These are phyloP conservation scores for Istiophorus platypterus DNA, from an alignment of 2,113 vertebrate species.

Conservation along the genomic window DNA sequence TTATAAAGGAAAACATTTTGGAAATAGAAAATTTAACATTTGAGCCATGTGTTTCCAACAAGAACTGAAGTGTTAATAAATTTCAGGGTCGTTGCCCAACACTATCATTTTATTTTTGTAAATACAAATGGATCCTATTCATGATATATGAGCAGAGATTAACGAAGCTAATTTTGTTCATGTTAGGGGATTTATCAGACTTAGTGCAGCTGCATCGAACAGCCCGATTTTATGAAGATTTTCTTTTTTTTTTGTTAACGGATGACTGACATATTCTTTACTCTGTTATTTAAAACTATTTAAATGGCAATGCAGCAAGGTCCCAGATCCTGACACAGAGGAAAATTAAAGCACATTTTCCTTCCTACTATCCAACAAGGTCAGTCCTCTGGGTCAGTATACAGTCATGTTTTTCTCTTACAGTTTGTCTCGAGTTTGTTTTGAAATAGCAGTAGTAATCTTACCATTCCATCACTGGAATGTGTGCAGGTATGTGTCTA, in stretches of 20 bases:
- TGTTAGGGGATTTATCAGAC: no score
- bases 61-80: neutral
- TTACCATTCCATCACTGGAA: neutral
- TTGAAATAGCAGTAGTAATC: neutral
- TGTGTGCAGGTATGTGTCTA: neutral
- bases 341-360: neutral
- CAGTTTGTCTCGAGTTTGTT: no score
- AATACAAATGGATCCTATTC: neutral
- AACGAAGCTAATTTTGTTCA: neutral
- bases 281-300: neutral
- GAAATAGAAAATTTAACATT: neutral
- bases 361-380: neutral
- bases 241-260: no score
- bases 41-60: neutral
- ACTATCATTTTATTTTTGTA: neutral
- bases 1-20: neutral
- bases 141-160: neutral
- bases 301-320: neutral
- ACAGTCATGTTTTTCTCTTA: neutral
- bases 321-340: neutral
- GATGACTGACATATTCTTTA: no score
- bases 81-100: neutral
- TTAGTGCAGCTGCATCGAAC: no score
- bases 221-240: no score
- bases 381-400: neutral